Percentiles rank a stretch among this genome's conserved stretches.
Conservation (phyloP, 2,888 invertebrate species). For the Coelogynopora nodosa region DNA sequence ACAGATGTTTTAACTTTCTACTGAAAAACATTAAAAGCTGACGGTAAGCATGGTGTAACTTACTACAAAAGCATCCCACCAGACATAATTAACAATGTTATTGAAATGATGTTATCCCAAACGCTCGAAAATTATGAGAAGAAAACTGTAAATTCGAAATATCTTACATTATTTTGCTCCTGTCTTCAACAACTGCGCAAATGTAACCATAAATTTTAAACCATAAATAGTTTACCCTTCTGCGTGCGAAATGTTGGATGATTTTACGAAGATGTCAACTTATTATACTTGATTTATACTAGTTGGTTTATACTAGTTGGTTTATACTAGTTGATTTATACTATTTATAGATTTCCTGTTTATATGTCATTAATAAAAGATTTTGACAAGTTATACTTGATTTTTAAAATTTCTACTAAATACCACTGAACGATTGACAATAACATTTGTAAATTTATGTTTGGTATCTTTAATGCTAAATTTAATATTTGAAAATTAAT, state of each 20-base stretch:
- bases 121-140: conserved; percentile 25
- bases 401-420: conserved; percentile 18
- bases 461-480: neutral
- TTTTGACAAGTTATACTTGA: conserved; percentile 27
- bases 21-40: neutral
- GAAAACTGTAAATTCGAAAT: neutral
- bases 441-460: neutral
- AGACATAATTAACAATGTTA: neutral
- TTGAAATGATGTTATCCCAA: conserved; percentile 12
- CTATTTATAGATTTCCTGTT: conserved; percentile 23
- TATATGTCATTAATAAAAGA: conserved; percentile 27
- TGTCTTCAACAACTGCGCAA: conserved; percentile 8
- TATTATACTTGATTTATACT: conserved; percentile 25
- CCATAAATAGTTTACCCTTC: conserved; percentile 5
- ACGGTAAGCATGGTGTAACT: neutral
- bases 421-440: conserved; percentile 28
- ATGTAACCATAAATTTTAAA: conserved; percentile 17
- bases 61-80: neutral
- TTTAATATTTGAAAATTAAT: neutral
- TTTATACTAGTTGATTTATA: neutral
- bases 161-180: neutral
- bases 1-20: neutral
- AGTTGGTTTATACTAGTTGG: conserved; percentile 12
- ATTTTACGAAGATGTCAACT: conserved; percentile 29
- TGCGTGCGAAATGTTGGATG: conserved; percentile 23